Conservation (phyloP, 2,113 vertebrate genomes). For the Atherinomorus stipes region DNA sequence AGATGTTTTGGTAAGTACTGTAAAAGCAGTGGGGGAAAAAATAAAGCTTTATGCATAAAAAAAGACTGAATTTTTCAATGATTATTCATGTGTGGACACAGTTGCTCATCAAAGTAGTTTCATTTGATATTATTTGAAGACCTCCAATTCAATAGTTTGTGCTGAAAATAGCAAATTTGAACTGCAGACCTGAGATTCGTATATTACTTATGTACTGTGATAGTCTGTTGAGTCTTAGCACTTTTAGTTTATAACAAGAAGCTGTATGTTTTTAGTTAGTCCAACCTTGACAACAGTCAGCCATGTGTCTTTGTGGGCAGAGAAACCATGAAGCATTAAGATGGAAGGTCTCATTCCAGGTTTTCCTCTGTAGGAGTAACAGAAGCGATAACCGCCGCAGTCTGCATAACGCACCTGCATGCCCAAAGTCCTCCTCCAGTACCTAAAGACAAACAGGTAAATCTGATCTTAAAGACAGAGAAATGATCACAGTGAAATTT, state of each 20-base stretch:
- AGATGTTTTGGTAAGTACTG: constrained; percentile 96
- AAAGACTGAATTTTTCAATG: too few relatives aligned
- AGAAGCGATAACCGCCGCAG: constrained; percentile 92
- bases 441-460: constrained; percentile 81
- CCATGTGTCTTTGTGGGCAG: constrained; percentile 96
- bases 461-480: background rate
- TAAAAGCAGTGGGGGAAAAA: constrained; percentile 17
- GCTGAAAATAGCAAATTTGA: too few relatives aligned
- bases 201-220: background rate
- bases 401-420: constrained; percentile 88
- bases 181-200: too few relatives aligned
- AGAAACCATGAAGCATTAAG: constrained; percentile 95
- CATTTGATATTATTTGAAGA: too few relatives aligned
- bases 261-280: background rate
- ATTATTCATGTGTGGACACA: too few relatives aligned
- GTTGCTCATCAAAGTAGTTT: too few relatives aligned
- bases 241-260: background rate
- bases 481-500: background rate
- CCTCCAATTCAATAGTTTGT: background rate
- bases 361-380: constrained; percentile 91
- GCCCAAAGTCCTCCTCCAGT: constrained; percentile 95
- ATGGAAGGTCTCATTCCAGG: constrained; percentile 89
- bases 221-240: background rate
- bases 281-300: constrained; percentile 92
- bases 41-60: too few relatives aligned